Percentiles rank a stretch among this genome's conserved stretches.
Evolutionary conservation across 2,888 invertebrate species (phyloP).

Genomic region (Falcaria lacertinaria): DNA sequence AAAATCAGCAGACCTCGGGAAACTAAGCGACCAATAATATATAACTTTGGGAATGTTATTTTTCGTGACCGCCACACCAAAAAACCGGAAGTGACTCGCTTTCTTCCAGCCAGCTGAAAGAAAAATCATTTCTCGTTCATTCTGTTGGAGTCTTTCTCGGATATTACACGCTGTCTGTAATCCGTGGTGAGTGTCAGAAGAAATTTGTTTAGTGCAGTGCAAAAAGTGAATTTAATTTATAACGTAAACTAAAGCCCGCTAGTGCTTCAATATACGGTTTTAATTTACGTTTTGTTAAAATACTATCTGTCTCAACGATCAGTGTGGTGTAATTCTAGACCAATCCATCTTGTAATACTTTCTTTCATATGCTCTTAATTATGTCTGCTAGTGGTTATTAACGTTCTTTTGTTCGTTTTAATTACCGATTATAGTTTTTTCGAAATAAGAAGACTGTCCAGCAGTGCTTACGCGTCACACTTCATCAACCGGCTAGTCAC

Average conservation of each 20-base stretch:
- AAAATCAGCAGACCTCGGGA: no score
- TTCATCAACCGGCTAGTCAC: conserved; percentile 64
- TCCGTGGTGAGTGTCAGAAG: conserved; percentile 78
- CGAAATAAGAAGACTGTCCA: conserved; percentile 35
- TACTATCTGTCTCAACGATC: conserved; percentile 4
- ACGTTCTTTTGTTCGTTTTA: conserved; percentile 25
- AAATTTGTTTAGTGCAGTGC: conserved; percentile 68
- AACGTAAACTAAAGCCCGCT: conserved; percentile 19
- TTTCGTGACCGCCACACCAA: conserved; percentile 33
- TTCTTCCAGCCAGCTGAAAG: conserved; percentile 63
- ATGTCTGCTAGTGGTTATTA: not conserved
- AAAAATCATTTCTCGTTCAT: conserved; percentile 81
- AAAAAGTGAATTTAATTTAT: conserved; percentile 42
- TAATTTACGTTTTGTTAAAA: not conserved
- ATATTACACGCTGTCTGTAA: conserved; percentile 78
- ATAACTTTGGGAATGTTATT: not conserved
- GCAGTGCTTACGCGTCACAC: conserved; percentile 75
- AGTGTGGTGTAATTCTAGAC: conserved; percentile 17
- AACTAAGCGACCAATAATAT: no score
- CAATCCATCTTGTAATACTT: not conserved
- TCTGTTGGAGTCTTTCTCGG: conserved; percentile 85
- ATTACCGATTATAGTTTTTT: conserved; percentile 15
- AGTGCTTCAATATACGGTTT: not conserved
- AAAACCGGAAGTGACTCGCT: conserved; percentile 64
- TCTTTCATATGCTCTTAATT: not conserved